Base-by-base conservation (phyloP, 2,888 invertebrate genomes). In the Diaperis boleti region DNA sequence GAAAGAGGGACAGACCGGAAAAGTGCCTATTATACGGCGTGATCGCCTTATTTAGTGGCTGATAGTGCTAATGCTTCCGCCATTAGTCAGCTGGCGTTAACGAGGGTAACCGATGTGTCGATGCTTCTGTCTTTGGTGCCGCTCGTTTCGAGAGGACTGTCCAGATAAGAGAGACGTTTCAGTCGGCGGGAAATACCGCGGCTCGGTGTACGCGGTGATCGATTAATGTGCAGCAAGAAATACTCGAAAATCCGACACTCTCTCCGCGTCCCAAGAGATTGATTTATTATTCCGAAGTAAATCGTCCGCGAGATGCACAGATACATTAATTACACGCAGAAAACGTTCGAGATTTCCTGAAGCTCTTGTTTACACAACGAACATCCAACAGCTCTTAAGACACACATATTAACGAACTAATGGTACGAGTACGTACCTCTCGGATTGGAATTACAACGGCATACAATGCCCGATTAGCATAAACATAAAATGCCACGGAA, bases 31-130 rank as follows among this genome's bases (percentile, higher is more conserved):
- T 79, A 79, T 75, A 70, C 72, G 74, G 69, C 72, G 74, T 75
- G 78, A 79, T 80, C 79, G 77, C 76, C 79, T 79, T 80, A 80
- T 79, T 81, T 79, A 79, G 78, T 75, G 72, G 76, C 77, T 76
- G 78, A 78, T 79, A 77, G 78, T 74, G 74, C 74, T 79, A 80
- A 79, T 80, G 81, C 78, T 82, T 81, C 80, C 80, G 81, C 79
- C 79, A 80, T 81, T 81, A 80, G 80, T 81, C 81, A 81, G 80
- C 79, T 81, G 81, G 77, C 77, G 76, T 78, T 81, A 80, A 81
- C 80, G 80, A 80, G 79, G 79, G 79, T 78, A 77, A 76, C 76
- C 73, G 77, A 79, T 79, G 76, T 78, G 79, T 79, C 79, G 78
- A 80, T 80, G 72, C 66, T 56, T 37, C 65, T 62, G 65, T 59